A percentile compares a stretch with the other conserved stretches of the same genome.
Conservation (phyloP, 2,888 invertebrate species). For the Punctoribates punctum region DNA sequence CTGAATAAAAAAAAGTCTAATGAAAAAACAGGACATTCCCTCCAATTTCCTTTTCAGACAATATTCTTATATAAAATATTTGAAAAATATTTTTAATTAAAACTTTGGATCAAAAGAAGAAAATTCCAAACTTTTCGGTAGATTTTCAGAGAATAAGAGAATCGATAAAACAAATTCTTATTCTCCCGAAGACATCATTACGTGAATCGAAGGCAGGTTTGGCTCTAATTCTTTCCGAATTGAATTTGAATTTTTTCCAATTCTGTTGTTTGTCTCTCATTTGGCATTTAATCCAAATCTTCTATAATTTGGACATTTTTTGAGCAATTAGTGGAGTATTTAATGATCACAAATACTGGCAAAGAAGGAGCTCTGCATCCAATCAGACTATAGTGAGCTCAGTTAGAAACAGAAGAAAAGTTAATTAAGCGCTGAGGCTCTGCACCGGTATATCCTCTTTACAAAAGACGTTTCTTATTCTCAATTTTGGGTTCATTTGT, state of each 20-base stretch:
- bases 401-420: neutral
- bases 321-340: neutral
- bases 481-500: neutral
- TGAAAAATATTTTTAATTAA: too few species aligned
- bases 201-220: too few species aligned
- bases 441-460: neutral
- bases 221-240: too few species aligned
- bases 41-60: too few species aligned
- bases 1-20: neutral
- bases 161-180: too few species aligned
- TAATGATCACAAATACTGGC: neutral
- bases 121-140: too few species aligned
- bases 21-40: too few species aligned
- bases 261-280: neutral
- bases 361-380: neutral
- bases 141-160: too few species aligned
- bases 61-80: too few species aligned
- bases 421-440: neutral
- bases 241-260: too few species aligned
- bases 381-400: neutral
- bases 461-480: neutral
- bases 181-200: too few species aligned
- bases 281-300: neutral
- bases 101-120: too few species aligned
- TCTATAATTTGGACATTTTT: conserved; percentile 19